These are phyloP conservation scores for Acrobeloides nanus DNA, from an alignment of 2,888 invertebrate genomes.

Conservation along the genomic window DNA sequence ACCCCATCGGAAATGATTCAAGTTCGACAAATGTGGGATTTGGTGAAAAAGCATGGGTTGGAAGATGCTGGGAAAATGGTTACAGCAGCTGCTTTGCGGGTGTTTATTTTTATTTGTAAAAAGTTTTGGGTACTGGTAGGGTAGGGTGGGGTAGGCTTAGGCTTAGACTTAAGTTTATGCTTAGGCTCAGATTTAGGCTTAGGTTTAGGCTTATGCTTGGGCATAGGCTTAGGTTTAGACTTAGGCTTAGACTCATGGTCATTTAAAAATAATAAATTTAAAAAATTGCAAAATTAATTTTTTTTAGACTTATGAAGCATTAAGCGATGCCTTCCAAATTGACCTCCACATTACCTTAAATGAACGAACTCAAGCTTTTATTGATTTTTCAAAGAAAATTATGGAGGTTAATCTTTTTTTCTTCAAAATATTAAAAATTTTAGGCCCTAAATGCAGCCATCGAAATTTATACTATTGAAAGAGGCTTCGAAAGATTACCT, in stretches of 20 bases:
- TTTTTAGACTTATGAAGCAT: slow-evolving; percentile 27
- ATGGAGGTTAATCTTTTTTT: slow-evolving; percentile 23
- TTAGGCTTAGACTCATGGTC: too few relatives aligned
- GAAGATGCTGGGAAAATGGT: slow-evolving; percentile 32
- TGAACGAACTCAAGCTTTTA: slow-evolving; percentile 24
- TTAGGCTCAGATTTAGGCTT: too few relatives aligned
- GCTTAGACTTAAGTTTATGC: too few relatives aligned
- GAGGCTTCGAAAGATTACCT: slow-evolving; percentile 34
- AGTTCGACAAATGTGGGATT: slow-evolving; percentile 27
- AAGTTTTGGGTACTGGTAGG: background rate
- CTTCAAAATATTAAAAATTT: background rate
- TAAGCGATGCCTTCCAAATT: slow-evolving; percentile 29
- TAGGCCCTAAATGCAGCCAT: slow-evolving; percentile 43
- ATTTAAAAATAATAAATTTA: too few relatives aligned
- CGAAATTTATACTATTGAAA: slow-evolving; percentile 26
- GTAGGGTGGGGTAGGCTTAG: too few relatives aligned
- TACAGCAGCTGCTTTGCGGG: slow-evolving; percentile 30
- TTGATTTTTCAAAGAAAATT: slow-evolving; percentile 29
- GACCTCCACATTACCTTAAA: slow-evolving; percentile 23
- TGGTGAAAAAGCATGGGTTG: slow-evolving; percentile 31
- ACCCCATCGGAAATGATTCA: slow-evolving; percentile 28
- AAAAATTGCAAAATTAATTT: too few relatives aligned
- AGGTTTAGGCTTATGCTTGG: too few relatives aligned
- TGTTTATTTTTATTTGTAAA: slow-evolving; percentile 7
- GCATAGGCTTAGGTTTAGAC: background rate